Evolutionary conservation across 2,113 vertebrate species (phyloP).

Genomic region (Cyrtonyx montezumae): DNA sequence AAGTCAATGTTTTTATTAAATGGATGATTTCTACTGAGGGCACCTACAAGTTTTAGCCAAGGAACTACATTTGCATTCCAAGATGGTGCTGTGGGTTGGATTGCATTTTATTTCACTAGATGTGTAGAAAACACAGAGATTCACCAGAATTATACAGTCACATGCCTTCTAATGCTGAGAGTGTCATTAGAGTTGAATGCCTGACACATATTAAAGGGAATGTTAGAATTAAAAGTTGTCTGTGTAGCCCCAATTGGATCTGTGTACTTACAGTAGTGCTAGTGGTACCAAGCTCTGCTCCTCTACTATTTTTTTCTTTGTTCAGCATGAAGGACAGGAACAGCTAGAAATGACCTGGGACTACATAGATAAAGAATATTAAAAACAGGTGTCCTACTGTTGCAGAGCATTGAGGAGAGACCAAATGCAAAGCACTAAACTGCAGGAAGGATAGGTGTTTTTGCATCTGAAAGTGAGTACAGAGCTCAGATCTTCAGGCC

Average conservation of each 20-base stretch:
- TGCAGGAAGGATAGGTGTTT: not conserved
- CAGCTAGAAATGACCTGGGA: not conserved
- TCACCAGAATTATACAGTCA: not conserved
- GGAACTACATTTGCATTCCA: not conserved
- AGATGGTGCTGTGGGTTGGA: not conserved
- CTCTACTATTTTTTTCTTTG: not conserved
- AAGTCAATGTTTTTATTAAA: not conserved
- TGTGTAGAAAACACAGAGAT: not conserved
- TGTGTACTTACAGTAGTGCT: not conserved
- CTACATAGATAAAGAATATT: not conserved
- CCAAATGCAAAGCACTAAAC: too few species aligned
- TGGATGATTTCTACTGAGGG: not conserved
- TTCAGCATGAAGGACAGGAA: not conserved
- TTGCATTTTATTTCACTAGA: not conserved
- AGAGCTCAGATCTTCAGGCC: not conserved
- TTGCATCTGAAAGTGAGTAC: not conserved
- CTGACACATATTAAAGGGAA: not conserved
- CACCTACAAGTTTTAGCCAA: not conserved
- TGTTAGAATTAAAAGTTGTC: not conserved
- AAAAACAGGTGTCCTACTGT: not conserved
- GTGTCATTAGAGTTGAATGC: too few species aligned
- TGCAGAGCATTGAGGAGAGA: not conserved
- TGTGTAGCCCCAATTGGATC: not conserved
- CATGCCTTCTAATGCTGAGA: not conserved
- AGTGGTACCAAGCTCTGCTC: not conserved